Conservation (phyloP, 2,888 invertebrate species). For the Orthonychiurus folsomi region DNA sequence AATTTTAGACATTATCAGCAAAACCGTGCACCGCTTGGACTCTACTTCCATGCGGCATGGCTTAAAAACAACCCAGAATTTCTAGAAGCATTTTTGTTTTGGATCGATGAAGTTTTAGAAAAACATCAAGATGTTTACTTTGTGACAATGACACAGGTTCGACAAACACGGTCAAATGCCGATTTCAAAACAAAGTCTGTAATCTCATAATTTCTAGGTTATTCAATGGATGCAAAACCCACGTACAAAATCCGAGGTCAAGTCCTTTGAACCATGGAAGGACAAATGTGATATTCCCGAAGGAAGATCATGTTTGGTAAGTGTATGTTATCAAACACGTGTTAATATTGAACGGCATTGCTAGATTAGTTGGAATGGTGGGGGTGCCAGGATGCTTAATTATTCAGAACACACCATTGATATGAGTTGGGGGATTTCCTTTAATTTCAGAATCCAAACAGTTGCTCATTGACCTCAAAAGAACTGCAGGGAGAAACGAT, state of each 20-base stretch:
- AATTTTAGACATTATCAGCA: conserved; percentile 63
- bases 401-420: too few species aligned
- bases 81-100: conserved; percentile 82
- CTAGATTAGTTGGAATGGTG: too few species aligned
- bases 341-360: too few species aligned
- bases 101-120: conserved; percentile 79
- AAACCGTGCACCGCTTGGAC: conserved; percentile 77
- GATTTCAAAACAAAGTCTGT: conserved; percentile 1
- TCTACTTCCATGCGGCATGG: conserved; percentile 90
- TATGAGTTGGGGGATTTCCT: too few species aligned
- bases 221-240: conserved; percentile 95
- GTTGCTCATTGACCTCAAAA: conserved; percentile 83
- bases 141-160: conserved; percentile 71
- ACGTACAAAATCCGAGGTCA: conserved; percentile 68
- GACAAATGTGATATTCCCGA: conserved; percentile 75
- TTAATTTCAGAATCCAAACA: conserved; percentile 53
- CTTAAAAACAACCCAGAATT: conserved; percentile 87
- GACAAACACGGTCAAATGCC: too few species aligned
- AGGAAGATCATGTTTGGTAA: conserved; percentile 34
- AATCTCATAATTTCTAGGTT: too few species aligned
- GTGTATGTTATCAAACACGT: conserved; percentile 42
- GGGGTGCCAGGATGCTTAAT: too few species aligned
- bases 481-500: conserved; percentile 90
- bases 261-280: conserved; percentile 90
- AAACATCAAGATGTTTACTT: conserved; percentile 87